Percentiles rank a stretch among this genome's conserved stretches.
Evolutionary conservation across 2,888 invertebrate genomes (phyloP).

Genomic region (Harpalus rufipes): DNA sequence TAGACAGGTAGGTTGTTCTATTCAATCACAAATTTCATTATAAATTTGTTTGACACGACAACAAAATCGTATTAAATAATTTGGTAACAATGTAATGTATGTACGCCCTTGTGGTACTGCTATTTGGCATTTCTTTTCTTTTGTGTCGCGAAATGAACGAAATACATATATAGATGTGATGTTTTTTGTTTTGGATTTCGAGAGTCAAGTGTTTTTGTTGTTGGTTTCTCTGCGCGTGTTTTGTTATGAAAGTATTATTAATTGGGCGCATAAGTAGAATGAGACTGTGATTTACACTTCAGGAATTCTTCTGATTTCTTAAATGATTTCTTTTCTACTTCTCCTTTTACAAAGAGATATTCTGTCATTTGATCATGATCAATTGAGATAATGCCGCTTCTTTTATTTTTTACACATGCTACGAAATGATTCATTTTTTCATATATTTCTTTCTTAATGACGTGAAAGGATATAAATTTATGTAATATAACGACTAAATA

Average conservation of each 20-base stretch:
- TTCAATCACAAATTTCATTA: no score
- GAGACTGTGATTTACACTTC: slow-evolving; percentile 34
- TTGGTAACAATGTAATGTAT: not conserved
- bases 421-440: no score
- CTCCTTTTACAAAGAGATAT: slow-evolving; percentile 10
- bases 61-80: no score
- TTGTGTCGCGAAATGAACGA: slow-evolving; percentile 39
- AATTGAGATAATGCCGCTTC: not conserved
- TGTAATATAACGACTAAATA: no score
- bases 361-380: not conserved
- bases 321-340: slow-evolving; percentile 40
- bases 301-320: slow-evolving; percentile 25
- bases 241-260: slow-evolving; percentile 53
- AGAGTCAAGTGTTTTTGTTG: slow-evolving; percentile 29
- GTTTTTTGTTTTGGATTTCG: slow-evolving; percentile 34
- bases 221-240: slow-evolving; percentile 45
- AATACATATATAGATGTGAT: slow-evolving; percentile 51
- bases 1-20: no score
- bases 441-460: no score
- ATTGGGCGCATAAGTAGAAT: slow-evolving; percentile 8
- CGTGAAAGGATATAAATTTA: no score
- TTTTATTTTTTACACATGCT: no score
- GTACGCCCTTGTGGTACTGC: not conserved
- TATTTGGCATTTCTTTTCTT: slow-evolving; percentile 49
- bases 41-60: no score